Evolutionary conservation across 2,797 vertebrate genomes (phyloP).

Genomic region (Taenioides sp.): DNA sequence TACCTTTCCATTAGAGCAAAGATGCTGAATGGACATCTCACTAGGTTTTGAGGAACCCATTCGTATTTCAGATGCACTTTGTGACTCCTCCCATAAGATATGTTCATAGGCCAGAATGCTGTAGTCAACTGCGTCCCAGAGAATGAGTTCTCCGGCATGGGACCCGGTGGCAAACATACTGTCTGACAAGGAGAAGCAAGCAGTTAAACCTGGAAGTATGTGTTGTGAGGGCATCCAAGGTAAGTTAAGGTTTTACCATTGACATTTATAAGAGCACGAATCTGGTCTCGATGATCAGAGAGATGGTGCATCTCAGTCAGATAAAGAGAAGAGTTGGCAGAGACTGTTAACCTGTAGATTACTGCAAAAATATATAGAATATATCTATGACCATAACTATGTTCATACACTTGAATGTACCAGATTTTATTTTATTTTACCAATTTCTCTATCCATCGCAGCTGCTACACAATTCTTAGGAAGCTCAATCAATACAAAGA

Average conservation of each 20-base stretch:
- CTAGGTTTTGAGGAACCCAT: constrained; percentile 81
- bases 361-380: constrained; percentile 67
- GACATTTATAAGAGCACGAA: constrained; percentile 86
- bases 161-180: constrained; percentile 88
- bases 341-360: constrained; percentile 84
- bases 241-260: constrained; percentile 75
- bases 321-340: constrained; percentile 44
- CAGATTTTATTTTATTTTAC: constrained; percentile 71
- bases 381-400: background rate
- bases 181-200: constrained; percentile 68
- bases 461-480: constrained; percentile 89
- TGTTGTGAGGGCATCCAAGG: background rate
- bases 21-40: constrained; percentile 88
- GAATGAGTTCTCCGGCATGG: constrained; percentile 88
- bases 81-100: constrained; percentile 87
- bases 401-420: background rate
- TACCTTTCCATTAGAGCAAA: constrained; percentile 89
- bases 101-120: constrained; percentile 82
- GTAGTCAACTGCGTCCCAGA: constrained; percentile 91
- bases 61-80: constrained; percentile 79
- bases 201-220: background rate
- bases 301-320: constrained; percentile 77
- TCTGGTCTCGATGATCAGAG: constrained; percentile 88
- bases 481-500: constrained; percentile 86
- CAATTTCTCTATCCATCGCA: constrained; percentile 88